Base-by-base conservation (phyloP, 2,113 vertebrate genomes). In the Podiceps cristatus region DNA sequence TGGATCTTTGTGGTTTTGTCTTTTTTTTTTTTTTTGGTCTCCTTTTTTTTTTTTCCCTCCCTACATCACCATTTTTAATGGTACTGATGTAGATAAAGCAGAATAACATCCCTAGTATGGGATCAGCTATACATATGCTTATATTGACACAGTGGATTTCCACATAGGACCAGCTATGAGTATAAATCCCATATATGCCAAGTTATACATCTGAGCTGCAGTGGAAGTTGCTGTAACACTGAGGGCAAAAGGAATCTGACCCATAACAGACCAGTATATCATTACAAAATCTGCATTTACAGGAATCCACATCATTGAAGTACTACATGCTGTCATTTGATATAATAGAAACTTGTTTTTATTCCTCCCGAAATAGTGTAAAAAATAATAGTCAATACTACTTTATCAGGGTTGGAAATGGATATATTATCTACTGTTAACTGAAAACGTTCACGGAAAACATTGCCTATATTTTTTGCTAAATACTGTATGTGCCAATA, bases 311-410 rank as follows among this genome's bases (percentile, higher is more conserved):
- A 25, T 27, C 19, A 35, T 0, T 69, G 29, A 42, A 53, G n/a
- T 14, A 55, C 18, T 16, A 33, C 12, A 6, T 25, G 18, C 11
- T 40, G 0, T 5, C 59, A 68, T 27, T 35, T 22, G 9, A 40
- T 42, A 23, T 2, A 72, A 13, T 0, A 78, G 13, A 49, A 85
- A 83, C 47, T 20, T 27, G 15, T 0, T 2, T 0, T 2, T 37
- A 4, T 79, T 73, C 40, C 35, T 75, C 11, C 15, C n/a, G 40
- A 20, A 92, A 37, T 2, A 28, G 4, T 59, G 60, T 25, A 55
- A 76, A 83, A 94, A 62, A 15, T 13, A 56, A 44, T 16, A 68
- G 5, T 37, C 55, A 49, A 5, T 15, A 10, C 16, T 77, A 53
- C 9, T 33, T n/a, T 17, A 29, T 13, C 5, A 22, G 13, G 15